Conservation (phyloP, 1,140 invertebrate species). For the Apocrypta bakeri region DNA sequence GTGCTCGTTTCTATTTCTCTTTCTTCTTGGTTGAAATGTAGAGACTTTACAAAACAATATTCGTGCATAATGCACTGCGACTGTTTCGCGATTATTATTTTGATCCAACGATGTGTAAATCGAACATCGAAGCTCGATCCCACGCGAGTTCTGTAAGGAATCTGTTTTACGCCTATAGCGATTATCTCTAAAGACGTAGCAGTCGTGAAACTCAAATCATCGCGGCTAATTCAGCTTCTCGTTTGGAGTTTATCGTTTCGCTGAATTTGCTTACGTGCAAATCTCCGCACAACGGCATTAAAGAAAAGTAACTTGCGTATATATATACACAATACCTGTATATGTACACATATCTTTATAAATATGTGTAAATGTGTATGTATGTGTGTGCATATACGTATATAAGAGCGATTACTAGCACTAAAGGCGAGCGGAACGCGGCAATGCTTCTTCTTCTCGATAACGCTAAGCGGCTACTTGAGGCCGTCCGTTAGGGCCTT, state of each 20-base stretch:
- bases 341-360: no score
- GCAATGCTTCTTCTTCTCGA: conserved; percentile 35
- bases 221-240: background rate
- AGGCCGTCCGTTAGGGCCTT: conserved; percentile 24
- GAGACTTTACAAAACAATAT: no score
- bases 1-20: conserved; percentile 4
- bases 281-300: background rate
- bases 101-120: no score
- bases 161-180: background rate
- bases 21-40: no score
- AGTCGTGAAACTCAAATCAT: conserved; percentile 1
- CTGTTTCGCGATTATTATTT: background rate
- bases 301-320: background rate
- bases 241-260: background rate
- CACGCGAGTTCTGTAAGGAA: no score
- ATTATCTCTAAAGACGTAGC: background rate
- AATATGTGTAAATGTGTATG: no score
- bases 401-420: conserved; percentile 1
- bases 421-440: background rate
- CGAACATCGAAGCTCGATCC: no score
- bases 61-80: background rate
- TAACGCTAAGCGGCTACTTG: conserved; percentile 42
- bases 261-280: background rate
- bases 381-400: no score
- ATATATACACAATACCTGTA: no score